phyloP scores from a whole-genome alignment of 2,888 invertebrate genomes.

The Nephrocerus scutellatus region DNA sequence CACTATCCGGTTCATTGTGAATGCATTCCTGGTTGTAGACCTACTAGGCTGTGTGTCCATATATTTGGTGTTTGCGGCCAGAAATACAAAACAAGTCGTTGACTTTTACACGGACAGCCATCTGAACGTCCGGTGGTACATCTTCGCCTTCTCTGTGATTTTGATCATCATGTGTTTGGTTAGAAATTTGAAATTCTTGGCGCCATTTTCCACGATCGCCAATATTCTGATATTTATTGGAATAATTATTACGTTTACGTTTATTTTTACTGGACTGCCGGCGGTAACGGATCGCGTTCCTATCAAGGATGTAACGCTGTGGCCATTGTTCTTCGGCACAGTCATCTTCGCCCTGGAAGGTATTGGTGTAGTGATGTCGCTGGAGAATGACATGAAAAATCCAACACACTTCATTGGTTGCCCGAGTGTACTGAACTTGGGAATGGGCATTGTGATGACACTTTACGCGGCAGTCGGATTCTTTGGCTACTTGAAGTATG shows the following conservation, averaged over 20 bases:
- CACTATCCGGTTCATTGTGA: constrained; percentile 57
- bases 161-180: constrained; percentile 65
- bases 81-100: constrained; percentile 67
- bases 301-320: constrained; percentile 51
- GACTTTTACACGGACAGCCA: constrained; percentile 50
- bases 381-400: constrained; percentile 89
- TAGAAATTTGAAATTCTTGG: constrained; percentile 68
- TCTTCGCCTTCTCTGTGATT: constrained; percentile 55
- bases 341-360: constrained; percentile 83
- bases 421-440: constrained; percentile 77
- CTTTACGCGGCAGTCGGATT: constrained; percentile 80
- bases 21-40: constrained; percentile 73
- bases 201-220: constrained; percentile 84
- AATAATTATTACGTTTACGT: constrained; percentile 77
- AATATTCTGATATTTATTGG: constrained; percentile 74
- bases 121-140: constrained; percentile 46
- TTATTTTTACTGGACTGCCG: constrained; percentile 63
- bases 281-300: constrained; percentile 45
- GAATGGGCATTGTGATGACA: constrained; percentile 74
- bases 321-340: constrained; percentile 80
- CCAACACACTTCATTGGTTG: constrained; percentile 83
- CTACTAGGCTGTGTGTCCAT: constrained; percentile 90
- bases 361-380: constrained; percentile 74
- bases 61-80: constrained; percentile 86
- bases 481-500: constrained; percentile 82